Evolutionary conservation across 2,113 vertebrate species (phyloP).

Genomic region (Vulpes ferrilata): DNA sequence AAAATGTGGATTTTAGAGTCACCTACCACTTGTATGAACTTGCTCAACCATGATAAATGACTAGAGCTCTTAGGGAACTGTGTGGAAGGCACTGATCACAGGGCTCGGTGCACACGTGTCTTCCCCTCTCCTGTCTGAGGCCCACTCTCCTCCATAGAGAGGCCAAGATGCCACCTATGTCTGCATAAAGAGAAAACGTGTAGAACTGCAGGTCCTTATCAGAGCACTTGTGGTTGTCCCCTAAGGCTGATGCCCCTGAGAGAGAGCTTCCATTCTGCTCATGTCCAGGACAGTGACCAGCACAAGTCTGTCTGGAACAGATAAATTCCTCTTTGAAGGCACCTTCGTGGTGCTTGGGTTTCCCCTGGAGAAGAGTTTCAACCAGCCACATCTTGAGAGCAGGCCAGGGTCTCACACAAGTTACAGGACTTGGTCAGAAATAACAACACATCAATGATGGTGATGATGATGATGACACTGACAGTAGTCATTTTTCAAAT

Average conservation of each 20-base stretch:
- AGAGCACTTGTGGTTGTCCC: background rate
- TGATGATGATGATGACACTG: background rate
- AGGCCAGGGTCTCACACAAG: background rate
- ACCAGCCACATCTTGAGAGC: background rate
- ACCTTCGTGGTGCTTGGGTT: background rate
- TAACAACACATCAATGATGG: background rate
- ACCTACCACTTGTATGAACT: background rate
- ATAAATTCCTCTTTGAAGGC: background rate
- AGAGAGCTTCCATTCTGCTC: background rate
- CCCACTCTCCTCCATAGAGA: background rate
- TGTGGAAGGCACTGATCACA: background rate
- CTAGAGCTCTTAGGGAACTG: rapidly evolving
- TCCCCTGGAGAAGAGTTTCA: background rate
- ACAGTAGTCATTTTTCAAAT: background rate
- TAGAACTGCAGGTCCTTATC: background rate
- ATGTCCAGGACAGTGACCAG: background rate
- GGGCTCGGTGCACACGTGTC: rapidly evolving
- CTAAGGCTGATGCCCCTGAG: background rate
- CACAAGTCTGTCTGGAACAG: background rate
- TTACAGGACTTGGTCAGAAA: slow-evolving; percentile 5
- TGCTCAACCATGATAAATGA: background rate
- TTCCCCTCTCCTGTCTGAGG: background rate
- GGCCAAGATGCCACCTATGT: background rate
- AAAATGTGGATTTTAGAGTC: background rate
- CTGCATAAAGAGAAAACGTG: background rate